Percentiles rank a stretch among this genome's conserved stretches.
phyloP scores from a whole-genome alignment of 2,113 vertebrate species.

The Crotalus horridus region DNA sequence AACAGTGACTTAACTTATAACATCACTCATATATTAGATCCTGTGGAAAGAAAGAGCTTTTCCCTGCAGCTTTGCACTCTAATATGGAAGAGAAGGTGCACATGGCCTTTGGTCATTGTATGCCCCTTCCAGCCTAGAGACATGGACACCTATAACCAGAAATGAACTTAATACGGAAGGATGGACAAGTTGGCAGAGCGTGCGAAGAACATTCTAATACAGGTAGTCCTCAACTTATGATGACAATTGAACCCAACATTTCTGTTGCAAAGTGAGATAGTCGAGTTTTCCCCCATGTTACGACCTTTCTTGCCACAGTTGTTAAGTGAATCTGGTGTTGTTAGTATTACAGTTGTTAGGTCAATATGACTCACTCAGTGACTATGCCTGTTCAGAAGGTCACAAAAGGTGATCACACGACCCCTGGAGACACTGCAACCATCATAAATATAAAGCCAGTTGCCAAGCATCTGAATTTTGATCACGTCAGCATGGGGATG shows the following conservation, averaged over 20 bases:
- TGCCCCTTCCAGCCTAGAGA: background rate
- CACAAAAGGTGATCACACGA: background rate
- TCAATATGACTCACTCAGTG: background rate
- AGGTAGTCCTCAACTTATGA: background rate
- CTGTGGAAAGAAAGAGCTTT: background rate
- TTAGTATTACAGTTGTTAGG: background rate
- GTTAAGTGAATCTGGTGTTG: background rate
- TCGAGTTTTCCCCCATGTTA: background rate
- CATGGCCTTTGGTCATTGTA: background rate
- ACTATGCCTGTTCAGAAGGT: background rate
- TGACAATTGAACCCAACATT: background rate
- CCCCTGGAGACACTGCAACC: background rate
- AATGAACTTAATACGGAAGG: background rate
- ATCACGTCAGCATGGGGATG: background rate
- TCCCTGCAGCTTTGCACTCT: background rate
- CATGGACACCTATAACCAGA: background rate
- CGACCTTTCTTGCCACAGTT: background rate
- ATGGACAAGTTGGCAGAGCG: background rate
- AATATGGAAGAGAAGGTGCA: background rate
- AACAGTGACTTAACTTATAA: background rate
- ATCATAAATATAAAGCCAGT: background rate
- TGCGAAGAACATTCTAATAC: background rate
- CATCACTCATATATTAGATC: background rate
- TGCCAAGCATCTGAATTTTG: background rate
- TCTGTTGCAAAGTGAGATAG: background rate